Evolutionary conservation across 1,140 invertebrate genomes (phyloP), one percentile per base, ranked within the genome.

Genomic region (Melitaea cinxia): DNA sequence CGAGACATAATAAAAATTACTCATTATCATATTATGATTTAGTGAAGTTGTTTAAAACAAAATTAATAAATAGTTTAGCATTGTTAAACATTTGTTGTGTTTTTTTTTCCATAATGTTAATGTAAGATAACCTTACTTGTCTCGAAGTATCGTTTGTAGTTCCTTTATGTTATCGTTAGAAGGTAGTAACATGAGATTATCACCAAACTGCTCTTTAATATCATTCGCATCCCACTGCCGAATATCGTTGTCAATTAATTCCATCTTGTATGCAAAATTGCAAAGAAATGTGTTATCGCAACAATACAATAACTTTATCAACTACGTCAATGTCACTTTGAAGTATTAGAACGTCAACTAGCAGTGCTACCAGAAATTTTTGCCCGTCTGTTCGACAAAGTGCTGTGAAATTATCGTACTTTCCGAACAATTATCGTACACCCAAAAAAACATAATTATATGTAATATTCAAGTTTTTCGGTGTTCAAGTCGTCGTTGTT

Each of bases 131-230:
- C 83, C 78, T 92, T 93, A 99, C 98, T 96, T 98, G 91, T 99
- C 98, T 21, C 98, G 91, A 39, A 99, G 93, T 81, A 99, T 98
- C 10, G 98, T 99, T 86, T 99, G 97, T 23, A 99, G 91, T 87
- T 99, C 98, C 77, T 95, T 94, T 21, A 98, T 95, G 91, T 98
- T 97, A 80, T 98, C 95, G 77, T 97, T 98, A 0, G 94, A 92
- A 0, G 95, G 94, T 33, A 99, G 81, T 49, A 97, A 83, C 84
- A 96, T 97, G 9, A 99, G 92, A 83, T 96, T 96, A 30, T 94
- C 91, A 0, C 96, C 95, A 76, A 95, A 97, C 65, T 97, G 94
- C 37, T 93, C 92, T 23, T 77, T 83, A n/a, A 88, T 68, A 2
- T 90, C 86, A 10, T 87, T 75, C 0, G 74, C 79, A 58, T 78